phyloP scores from a whole-genome alignment of 1,140 invertebrate species.

The Adoxophyes honmai region DNA sequence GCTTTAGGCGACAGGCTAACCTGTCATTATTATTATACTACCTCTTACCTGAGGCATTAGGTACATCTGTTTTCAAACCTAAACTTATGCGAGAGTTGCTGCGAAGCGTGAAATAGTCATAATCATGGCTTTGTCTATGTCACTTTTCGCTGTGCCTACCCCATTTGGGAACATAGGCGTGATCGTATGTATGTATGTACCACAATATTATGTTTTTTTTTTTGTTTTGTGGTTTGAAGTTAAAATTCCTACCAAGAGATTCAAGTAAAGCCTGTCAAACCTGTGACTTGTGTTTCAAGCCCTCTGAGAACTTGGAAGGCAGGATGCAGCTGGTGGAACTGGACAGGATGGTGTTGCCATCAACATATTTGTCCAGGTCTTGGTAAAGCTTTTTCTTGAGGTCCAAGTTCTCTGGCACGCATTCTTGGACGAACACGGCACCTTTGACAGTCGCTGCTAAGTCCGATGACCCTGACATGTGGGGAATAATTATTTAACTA shows the following conservation, averaged over 20 bases:
- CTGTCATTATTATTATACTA: too few species aligned
- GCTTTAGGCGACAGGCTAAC: too few species aligned
- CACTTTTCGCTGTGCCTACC: too few species aligned
- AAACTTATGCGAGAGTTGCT: too few species aligned
- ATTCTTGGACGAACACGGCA: constrained; percentile 91
- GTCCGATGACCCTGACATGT: constrained; percentile 79
- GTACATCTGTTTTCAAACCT: too few species aligned
- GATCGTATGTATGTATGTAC: too few species aligned
- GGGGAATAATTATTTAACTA: background rate
- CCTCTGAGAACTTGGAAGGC: constrained; percentile 90
- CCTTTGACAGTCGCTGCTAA: constrained; percentile 83
- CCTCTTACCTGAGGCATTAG: too few species aligned
- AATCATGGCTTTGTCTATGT: too few species aligned
- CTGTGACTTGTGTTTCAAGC: constrained; percentile 87
- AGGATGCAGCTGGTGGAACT: constrained; percentile 95
- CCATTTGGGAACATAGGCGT: too few species aligned
- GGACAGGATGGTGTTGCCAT: constrained; percentile 87
- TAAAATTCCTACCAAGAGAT: constrained; percentile 4
- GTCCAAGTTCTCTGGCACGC: constrained; percentile 92
- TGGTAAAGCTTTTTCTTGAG: constrained; percentile 90
- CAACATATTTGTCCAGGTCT: constrained; percentile 86
- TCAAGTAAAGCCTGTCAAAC: constrained; percentile 28
- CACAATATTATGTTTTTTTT: too few species aligned
- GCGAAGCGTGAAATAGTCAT: too few species aligned
- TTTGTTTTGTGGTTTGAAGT: too few species aligned